These are phyloP conservation scores for Pogonocherus hispidulus DNA, from an alignment of 2,888 invertebrate genomes.

Conservation along the genomic window DNA sequence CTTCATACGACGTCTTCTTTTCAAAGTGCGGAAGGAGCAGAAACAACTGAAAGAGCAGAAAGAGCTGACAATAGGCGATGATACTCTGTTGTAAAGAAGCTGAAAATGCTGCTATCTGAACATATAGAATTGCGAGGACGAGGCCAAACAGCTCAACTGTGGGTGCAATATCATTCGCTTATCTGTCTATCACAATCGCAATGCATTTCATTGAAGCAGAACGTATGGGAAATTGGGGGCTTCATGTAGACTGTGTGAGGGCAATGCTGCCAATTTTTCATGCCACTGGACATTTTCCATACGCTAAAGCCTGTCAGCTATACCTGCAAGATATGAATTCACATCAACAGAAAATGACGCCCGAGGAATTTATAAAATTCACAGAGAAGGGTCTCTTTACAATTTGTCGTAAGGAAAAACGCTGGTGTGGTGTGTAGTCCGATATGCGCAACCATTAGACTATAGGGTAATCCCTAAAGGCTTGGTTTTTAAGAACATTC, in stretches of 20 bases:
- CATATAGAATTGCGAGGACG: neutral
- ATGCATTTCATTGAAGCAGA: neutral
- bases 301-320: neutral
- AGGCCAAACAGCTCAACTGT: neutral
- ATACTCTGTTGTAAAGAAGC: too few relatives aligned
- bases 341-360: neutral
- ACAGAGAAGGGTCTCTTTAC: neutral
- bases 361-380: neutral
- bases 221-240: neutral
- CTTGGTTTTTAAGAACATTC: too few relatives aligned
- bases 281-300: neutral
- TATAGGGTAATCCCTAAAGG: too few relatives aligned
- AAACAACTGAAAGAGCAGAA: too few relatives aligned
- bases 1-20: too few relatives aligned
- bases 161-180: neutral
- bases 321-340: neutral
- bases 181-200: neutral
- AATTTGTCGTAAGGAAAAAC: neutral
- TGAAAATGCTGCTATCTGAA: neutral
- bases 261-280: conserved; percentile 27
- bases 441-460: too few relatives aligned
- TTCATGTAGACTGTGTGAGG: neutral
- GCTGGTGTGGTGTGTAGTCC: neutral
- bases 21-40: too few relatives aligned
- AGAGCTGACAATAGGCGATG: too few relatives aligned